Percentiles rank a stretch among this genome's conserved stretches.
phyloP scores from a whole-genome alignment of 2,113 vertebrate genomes.

The Colossoma macropomum region DNA sequence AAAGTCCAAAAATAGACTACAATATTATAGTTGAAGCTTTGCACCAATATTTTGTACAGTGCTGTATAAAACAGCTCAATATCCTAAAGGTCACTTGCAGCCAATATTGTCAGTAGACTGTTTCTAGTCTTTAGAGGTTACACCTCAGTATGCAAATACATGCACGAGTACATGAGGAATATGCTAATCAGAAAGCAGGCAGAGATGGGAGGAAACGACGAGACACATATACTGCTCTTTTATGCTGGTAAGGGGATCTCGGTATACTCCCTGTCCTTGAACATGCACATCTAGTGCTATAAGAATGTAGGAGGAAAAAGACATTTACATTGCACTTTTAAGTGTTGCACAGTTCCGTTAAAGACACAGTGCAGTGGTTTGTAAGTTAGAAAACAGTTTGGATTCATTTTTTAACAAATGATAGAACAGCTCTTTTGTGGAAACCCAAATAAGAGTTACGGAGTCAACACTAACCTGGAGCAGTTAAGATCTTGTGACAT shows the following conservation, averaged over 20 bases:
- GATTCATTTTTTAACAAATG: too few relatives aligned
- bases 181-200: constrained; percentile 19
- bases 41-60: constrained; percentile 8
- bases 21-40: background rate
- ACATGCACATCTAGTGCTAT: background rate
- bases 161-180: background rate
- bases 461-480: background rate
- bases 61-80: background rate
- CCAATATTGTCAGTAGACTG: background rate
- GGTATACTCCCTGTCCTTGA: constrained; percentile 7
- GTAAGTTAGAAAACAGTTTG: too few relatives aligned
- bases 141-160: constrained; percentile 25
- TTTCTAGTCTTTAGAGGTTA: background rate
- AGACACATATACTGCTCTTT: background rate
- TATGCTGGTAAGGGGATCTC: background rate
- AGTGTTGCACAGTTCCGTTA: background rate
- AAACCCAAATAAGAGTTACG: too few relatives aligned
- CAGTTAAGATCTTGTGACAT: too few relatives aligned
- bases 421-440: too few relatives aligned
- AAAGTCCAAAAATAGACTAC: background rate
- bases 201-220: background rate
- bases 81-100: constrained; percentile 32
- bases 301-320: background rate
- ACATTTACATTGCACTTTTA: background rate
- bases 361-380: background rate